A percentile compares a stretch with the other conserved stretches of the same genome.
Conservation (phyloP, 2,888 invertebrate species). For the Tetranychus truncatus region DNA sequence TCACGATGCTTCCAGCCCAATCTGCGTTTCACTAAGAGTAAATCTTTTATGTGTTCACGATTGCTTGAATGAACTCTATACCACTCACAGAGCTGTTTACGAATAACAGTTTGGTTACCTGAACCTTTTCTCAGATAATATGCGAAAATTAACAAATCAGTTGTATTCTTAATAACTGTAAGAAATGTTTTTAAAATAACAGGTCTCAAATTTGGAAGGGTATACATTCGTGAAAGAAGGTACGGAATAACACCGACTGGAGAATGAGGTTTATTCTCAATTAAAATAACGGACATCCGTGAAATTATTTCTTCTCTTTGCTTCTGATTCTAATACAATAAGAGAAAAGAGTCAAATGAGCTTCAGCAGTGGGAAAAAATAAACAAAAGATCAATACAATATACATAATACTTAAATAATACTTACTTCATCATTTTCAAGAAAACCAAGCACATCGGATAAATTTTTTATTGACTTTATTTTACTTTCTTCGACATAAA, state of each 20-base stretch:
- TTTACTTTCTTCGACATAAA: background rate
- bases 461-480: background rate
- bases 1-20: background rate
- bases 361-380: no score
- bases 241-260: background rate
- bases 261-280: background rate
- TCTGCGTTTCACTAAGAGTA: background rate
- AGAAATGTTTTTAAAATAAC: background rate
- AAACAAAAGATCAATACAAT: background rate
- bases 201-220: background rate
- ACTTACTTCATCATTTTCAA: background rate
- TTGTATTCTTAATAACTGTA: background rate
- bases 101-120: background rate
- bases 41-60: background rate
- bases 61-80: background rate
- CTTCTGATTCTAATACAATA: background rate
- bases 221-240: background rate
- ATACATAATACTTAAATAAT: background rate
- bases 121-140: background rate
- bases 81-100: background rate
- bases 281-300: background rate
- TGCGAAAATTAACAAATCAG: background rate
- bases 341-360: background rate
- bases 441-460: background rate
- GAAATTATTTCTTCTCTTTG: background rate